Percentiles rank a stretch among this genome's conserved stretches.
Evolutionary conservation across 2,113 vertebrate species (phyloP).

Genomic region (Lepisosteus oculatus): DNA sequence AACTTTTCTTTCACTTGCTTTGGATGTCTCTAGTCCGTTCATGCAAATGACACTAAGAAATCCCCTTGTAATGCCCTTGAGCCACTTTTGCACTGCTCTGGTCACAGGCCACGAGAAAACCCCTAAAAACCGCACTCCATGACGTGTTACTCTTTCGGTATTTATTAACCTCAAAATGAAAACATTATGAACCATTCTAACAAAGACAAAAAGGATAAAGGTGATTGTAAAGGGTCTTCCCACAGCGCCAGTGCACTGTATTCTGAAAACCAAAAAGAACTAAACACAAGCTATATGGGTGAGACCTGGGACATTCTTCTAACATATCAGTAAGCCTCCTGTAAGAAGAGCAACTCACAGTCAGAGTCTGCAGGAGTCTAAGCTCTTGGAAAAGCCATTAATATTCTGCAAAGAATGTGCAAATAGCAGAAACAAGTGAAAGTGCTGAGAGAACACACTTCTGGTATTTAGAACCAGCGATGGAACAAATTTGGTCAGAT

Average conservation of each 20-base stretch:
- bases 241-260: neutral
- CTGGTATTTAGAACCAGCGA: constrained; percentile 74
- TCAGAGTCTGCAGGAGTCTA: constrained; percentile 32
- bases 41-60: no score
- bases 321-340: constrained; percentile 13
- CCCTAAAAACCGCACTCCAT: no score
- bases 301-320: neutral
- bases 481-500: constrained; percentile 84
- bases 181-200: no score
- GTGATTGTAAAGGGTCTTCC: no score
- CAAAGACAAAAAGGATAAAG: no score
- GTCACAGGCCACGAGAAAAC: no score
- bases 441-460: constrained; percentile 70
- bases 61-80: no score
- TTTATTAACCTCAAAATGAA: no score
- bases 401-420: constrained; percentile 71
- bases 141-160: no score
- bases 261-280: neutral
- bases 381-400: constrained; percentile 62
- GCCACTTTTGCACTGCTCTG: no score
- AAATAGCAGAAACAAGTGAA: constrained; percentile 67
- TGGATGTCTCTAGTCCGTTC: no score
- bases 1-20: no score
- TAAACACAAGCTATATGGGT: neutral
- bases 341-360: constrained; percentile 26